Evolutionary conservation across 2,888 invertebrate genomes (phyloP), one percentile per base, ranked within the genome.

Genomic region (Drosophila antonietae): DNA sequence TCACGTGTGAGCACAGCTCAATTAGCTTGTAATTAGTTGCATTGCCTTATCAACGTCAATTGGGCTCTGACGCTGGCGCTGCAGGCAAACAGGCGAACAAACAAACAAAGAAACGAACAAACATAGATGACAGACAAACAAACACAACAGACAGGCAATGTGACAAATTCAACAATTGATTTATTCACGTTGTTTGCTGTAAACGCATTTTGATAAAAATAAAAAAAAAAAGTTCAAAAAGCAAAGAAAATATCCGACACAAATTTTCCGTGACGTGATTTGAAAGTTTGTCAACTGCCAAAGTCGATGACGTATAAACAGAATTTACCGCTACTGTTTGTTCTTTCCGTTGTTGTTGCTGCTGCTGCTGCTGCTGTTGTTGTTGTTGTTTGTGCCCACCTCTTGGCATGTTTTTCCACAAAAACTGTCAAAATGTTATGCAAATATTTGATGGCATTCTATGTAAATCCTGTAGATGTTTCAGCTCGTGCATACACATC

Each of bases 341-440:
- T 10, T 3, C n/a, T 33, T 43, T 39, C 15, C 39, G 39, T 39
- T 39, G 7, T 39, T 15, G 39, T 7, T 28, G 46, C 14, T 23
- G 20, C 6, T 44, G 44, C 3, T 44, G 43, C 4, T 10, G n/a
- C 6, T 43, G 18, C 18, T 46, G 47, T n/a, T 56, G 33, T 9
- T 66, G 55, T 69, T 70, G n/a, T 65, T 67, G 53, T 43, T 83
- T 77, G 78, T 57, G 80, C 64, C 78, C 83, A 88, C 83, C 83
- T 75, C 64, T 73, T 75, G 88, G 73, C 80, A 73, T 83, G 88
- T 83, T 89, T 89, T 89, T 82, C 78, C 78, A 80, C 68, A 66
- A 86, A 51, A 83, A 86, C 84, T 80, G 86, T 86, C 89, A 83
- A 90, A 90, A 86, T 75, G 80, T 81, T 89, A 81, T 61, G 75